Conservation (phyloP, 2,888 invertebrate species). For the Plusia festucae region DNA sequence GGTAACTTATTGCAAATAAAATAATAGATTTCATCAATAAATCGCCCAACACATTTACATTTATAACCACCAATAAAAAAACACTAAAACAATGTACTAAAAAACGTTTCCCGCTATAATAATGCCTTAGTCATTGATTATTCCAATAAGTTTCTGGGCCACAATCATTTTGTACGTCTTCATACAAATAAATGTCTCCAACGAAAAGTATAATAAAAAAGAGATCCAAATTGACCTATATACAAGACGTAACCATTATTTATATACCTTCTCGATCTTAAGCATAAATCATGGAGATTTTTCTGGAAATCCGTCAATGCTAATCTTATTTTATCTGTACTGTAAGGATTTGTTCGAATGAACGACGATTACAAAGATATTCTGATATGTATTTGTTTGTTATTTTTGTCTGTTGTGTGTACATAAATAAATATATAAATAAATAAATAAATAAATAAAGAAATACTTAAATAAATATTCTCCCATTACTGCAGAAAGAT, state of each 20-base stretch:
- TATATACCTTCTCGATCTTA: conserved; percentile 34
- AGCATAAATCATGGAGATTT: conserved; percentile 31
- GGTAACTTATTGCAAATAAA: neutral
- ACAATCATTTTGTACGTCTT: conserved; percentile 33
- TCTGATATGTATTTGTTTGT: too few species aligned
- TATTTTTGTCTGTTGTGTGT: too few species aligned
- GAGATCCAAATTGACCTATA: conserved; percentile 29
- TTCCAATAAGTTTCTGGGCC: conserved; percentile 29
- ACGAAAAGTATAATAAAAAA: conserved; percentile 15
- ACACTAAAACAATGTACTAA: conserved; percentile 14
- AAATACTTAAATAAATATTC: too few species aligned
- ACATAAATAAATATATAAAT: too few species aligned
- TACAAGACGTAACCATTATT: conserved; percentile 24
- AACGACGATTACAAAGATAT: neutral
- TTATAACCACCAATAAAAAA: neutral
- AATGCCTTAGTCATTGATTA: conserved; percentile 18
- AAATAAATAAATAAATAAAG: too few species aligned
- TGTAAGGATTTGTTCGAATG: neutral
- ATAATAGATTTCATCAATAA: neutral
- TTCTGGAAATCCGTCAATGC: conserved; percentile 30
- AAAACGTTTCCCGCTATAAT: conserved; percentile 12
- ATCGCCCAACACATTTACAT: neutral
- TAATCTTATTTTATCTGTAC: conserved; percentile 16
- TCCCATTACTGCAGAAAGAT: too few species aligned
- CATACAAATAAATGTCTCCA: conserved; percentile 30